Conservation (phyloP, 2,797 vertebrate species). For the Paratrypauchen microcephalus region DNA sequence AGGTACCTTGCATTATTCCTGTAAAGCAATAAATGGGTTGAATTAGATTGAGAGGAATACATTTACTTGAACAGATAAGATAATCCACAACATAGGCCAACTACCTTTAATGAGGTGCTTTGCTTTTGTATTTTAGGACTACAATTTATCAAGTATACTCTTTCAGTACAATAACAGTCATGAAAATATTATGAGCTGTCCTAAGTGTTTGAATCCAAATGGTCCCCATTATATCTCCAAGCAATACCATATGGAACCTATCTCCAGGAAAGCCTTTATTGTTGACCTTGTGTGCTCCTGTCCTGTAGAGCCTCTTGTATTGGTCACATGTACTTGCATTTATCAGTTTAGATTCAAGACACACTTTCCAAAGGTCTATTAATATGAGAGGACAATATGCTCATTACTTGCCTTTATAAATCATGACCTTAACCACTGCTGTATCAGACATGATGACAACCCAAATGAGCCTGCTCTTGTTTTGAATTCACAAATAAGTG, state of each 20-base stretch:
- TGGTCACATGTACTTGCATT: not conserved
- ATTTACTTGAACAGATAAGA: no score
- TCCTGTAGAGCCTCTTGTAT: not conserved
- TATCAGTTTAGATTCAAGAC: constrained; percentile 5
- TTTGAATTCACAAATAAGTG: constrained; percentile 4
- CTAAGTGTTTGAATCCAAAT: not conserved
- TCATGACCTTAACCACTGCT: not conserved
- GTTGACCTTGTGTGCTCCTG: not conserved
- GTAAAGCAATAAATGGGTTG: constrained; percentile 17
- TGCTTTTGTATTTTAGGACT: not conserved
- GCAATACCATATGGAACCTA: not conserved
- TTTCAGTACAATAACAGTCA: not conserved
- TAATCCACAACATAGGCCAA: no score
- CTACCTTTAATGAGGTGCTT: not conserved
- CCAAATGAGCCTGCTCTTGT: not conserved
- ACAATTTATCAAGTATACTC: not conserved
- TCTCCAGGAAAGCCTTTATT: no score
- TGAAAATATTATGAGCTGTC: not conserved
- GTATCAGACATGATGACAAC: constrained; percentile 3
- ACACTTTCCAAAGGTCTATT: constrained; percentile 1
- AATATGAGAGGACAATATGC: not conserved
- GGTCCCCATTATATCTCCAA: not conserved
- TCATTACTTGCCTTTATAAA: no score
- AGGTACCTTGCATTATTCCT: constrained; percentile 97
- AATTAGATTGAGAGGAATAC: not conserved